phyloP scores from a whole-genome alignment of 2,797 vertebrate genomes.

The Antrozous pallidus region DNA sequence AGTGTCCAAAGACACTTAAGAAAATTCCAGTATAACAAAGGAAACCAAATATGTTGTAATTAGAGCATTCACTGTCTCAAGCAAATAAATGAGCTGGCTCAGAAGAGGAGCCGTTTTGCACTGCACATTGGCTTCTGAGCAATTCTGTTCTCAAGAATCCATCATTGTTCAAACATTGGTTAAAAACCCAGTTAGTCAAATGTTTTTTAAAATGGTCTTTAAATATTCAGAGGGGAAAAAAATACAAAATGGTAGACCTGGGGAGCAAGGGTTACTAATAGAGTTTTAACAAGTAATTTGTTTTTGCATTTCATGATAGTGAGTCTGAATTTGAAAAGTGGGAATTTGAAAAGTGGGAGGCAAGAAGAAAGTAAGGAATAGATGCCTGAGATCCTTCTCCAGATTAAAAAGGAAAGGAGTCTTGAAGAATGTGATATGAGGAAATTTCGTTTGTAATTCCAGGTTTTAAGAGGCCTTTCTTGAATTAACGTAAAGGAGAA shows the following conservation, averaged over 20 bases:
- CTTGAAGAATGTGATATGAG: neutral
- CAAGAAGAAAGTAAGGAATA: neutral
- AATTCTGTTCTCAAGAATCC: conserved; percentile 2
- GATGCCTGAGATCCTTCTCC: neutral
- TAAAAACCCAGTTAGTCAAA: conserved; percentile 33
- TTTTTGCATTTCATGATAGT: neutral
- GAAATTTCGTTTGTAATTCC: neutral
- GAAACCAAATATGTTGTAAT: conserved; percentile 56
- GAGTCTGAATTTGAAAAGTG: neutral
- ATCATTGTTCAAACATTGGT: neutral
- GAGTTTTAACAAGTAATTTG: conserved; percentile 5
- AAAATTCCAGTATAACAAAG: conserved; percentile 61
- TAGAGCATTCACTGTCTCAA: conserved; percentile 41
- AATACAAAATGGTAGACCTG: neutral
- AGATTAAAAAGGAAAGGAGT: neutral
- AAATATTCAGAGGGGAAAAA: conserved; percentile 27
- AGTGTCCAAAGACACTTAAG: conserved; percentile 63
- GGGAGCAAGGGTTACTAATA: neutral
- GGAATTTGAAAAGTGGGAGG: neutral
- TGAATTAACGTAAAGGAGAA: neutral
- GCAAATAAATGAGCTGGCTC: conserved; percentile 57
- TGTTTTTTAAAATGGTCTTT: conserved; percentile 12
- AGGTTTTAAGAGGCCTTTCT: neutral
- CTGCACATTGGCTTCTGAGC: neutral
- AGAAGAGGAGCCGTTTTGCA: neutral